These are phyloP conservation scores for Leptinotarsa peninsularis DNA, from an alignment of 2,888 invertebrate genomes.

Conservation along the genomic window DNA sequence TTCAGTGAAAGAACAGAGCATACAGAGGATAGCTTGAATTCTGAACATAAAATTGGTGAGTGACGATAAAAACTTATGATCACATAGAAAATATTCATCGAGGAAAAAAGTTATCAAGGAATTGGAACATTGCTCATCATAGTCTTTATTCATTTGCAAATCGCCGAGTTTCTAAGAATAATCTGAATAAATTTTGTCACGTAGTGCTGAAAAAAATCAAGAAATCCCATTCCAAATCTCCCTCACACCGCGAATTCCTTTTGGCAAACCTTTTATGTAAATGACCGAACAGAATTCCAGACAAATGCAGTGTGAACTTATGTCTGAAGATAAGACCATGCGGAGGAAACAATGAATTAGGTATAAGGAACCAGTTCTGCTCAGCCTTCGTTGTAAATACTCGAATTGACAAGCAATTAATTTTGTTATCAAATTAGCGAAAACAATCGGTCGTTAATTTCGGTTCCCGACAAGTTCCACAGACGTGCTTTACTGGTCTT, in stretches of 20 bases:
- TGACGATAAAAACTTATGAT: too few species aligned
- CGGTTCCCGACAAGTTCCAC: conserved; percentile 46
- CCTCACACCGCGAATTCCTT: conserved; percentile 13
- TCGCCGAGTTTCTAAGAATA: too few species aligned
- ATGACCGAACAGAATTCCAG: conserved; percentile 46
- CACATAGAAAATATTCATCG: too few species aligned
- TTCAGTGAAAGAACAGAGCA: too few species aligned
- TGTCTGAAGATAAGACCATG: conserved; percentile 44
- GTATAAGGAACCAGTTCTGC: conserved; percentile 36
- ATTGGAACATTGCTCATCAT: too few species aligned
- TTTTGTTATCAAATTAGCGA: conserved; percentile 65
- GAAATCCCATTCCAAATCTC: not conserved
- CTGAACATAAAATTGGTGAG: too few species aligned
- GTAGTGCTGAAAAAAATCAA: not conserved
- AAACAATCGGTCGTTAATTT: conserved; percentile 62
- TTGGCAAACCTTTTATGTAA: conserved; percentile 36
- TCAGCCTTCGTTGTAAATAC: conserved; percentile 61
- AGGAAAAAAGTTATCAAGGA: too few species aligned
- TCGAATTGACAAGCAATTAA: conserved; percentile 64
- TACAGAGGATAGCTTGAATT: too few species aligned
- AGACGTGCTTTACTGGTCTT: conserved; percentile 49
- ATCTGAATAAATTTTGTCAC: not conserved
- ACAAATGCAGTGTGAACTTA: conserved; percentile 53
- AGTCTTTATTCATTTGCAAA: too few species aligned
- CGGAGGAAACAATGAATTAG: conserved; percentile 41